Evolutionary conservation across 2,888 invertebrate genomes (phyloP).

Genomic region (Melinopterus prodromus): DNA sequence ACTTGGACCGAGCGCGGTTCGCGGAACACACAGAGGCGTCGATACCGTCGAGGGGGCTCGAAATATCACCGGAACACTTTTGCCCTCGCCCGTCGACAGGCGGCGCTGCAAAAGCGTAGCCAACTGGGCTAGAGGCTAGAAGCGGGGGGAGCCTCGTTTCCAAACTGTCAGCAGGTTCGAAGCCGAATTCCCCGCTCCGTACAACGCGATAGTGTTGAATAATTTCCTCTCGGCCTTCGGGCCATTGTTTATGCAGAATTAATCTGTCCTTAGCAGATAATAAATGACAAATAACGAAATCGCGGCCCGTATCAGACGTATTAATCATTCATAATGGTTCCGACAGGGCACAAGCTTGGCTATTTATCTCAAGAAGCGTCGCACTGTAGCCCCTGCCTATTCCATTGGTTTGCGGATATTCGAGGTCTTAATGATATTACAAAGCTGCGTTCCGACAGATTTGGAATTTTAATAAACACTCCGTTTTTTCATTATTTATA

Average conservation of each 20-base stretch:
- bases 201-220: background rate
- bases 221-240: constrained; percentile 13
- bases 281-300: constrained; percentile 42
- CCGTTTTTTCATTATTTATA: too few species aligned
- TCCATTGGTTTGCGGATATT: too few species aligned
- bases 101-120: background rate
- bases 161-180: constrained; percentile 4
- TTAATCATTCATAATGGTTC: constrained; percentile 33
- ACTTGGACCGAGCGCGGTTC: background rate
- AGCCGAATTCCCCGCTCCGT: background rate
- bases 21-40: background rate
- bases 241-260: constrained; percentile 29
- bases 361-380: background rate
- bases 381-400: background rate
- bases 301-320: constrained; percentile 33
- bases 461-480: too few species aligned
- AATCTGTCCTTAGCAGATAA: constrained; percentile 42
- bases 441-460: too few species aligned
- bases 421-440: too few species aligned
- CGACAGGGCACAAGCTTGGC: constrained; percentile 4
- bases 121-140: background rate
- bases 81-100: background rate
- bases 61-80: constrained; percentile 4
- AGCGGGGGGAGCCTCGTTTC: background rate
- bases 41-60: background rate